Evolutionary conservation across 2,888 invertebrate species (phyloP).

Genomic region (Caenorhabditis panamensis): DNA sequence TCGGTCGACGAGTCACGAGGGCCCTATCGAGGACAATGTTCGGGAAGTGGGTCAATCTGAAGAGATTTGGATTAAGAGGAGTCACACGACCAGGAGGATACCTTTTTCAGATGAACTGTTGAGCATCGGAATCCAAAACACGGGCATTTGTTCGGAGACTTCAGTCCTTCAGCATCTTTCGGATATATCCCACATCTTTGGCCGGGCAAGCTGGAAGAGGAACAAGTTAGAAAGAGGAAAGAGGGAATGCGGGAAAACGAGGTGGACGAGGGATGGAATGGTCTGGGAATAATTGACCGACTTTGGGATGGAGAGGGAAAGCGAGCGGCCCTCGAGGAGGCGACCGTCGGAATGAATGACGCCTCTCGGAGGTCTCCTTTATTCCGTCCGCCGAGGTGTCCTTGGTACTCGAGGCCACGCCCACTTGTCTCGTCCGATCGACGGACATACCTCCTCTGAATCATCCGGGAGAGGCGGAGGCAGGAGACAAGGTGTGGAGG

Average conservation of each 20-base stretch:
- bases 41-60: constrained; percentile 33
- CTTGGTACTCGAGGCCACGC: constrained; percentile 57
- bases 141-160: constrained; percentile 44
- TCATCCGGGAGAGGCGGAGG: constrained; percentile 16
- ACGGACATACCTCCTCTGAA: constrained; percentile 39
- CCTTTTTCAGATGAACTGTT: constrained; percentile 35
- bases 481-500: constrained; percentile 2
- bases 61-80: not conserved
- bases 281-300: constrained; percentile 27
- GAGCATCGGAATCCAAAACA: constrained; percentile 17
- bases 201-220: constrained; percentile 35
- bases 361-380: constrained; percentile 46
- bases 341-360: constrained; percentile 53
- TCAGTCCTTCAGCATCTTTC: constrained; percentile 20
- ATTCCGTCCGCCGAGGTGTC: constrained; percentile 48
- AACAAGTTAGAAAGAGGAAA: not conserved
- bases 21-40: constrained; percentile 27
- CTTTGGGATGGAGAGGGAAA: constrained; percentile 18
- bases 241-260: constrained; percentile 42
- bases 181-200: constrained; percentile 38
- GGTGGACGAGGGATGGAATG: constrained; percentile 12
- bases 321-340: constrained; percentile 15
- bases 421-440: constrained; percentile 4
- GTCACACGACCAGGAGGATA: not conserved
- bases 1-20: constrained; percentile 15